Evolutionary conservation across 2,888 invertebrate genomes (phyloP).

Genomic region (Nomada hirtipes): DNA sequence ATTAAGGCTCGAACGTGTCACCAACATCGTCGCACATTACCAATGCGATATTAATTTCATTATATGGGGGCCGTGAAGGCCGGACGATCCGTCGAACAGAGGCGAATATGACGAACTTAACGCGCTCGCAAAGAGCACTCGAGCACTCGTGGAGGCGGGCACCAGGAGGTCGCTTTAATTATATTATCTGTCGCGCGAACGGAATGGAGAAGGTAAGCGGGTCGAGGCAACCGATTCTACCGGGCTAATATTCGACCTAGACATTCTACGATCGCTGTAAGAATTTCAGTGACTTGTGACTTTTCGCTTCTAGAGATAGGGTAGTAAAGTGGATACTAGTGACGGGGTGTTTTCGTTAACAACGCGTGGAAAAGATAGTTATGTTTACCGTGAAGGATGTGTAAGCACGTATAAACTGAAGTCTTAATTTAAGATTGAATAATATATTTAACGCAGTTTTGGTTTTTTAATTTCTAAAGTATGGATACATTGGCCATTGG

Average conservation of each 20-base stretch:
- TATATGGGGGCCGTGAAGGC: constrained; percentile 23
- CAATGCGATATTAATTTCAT: constrained; percentile 40
- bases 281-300: constrained; percentile 4
- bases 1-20: not conserved
- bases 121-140: constrained; percentile 51
- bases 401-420: too few species aligned
- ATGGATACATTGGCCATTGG: too few species aligned
- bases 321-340: too few species aligned
- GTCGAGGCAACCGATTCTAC: constrained; percentile 9
- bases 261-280: not conserved
- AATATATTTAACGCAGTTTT: too few species aligned
- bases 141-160: constrained; percentile 44
- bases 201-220: constrained; percentile 35
- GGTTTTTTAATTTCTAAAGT: too few species aligned
- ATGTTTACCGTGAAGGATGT: too few species aligned
- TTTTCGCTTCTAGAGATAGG: not conserved
- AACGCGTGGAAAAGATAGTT: too few species aligned
- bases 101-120: constrained; percentile 53
- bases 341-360: too few species aligned
- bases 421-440: too few species aligned
- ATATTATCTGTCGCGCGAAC: constrained; percentile 56
- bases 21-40: constrained; percentile 18
- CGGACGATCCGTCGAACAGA: constrained; percentile 29
- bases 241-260: constrained; percentile 6
- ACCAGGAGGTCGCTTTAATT: constrained; percentile 63